These are phyloP conservation scores for Melanotaenia parkinsoni DNA, from an alignment of 2,797 vertebrate species.

Conservation along the genomic window DNA sequence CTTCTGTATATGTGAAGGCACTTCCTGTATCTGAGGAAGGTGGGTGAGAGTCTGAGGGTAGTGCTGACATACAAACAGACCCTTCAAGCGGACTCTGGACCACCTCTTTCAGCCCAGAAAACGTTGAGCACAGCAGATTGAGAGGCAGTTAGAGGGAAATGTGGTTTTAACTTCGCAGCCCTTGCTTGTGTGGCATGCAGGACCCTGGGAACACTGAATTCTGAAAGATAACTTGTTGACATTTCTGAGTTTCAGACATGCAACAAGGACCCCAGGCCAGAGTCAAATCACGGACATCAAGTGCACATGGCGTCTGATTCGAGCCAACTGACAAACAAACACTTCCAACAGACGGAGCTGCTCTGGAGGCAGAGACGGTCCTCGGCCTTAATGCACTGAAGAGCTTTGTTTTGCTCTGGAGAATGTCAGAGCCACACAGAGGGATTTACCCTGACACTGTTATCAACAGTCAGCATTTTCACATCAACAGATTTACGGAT, in stretches of 20 bases:
- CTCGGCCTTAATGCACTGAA: background rate
- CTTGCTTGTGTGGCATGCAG: slow-evolving; percentile 30
- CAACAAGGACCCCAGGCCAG: background rate
- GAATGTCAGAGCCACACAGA: slow-evolving; percentile 12
- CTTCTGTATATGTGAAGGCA: background rate
- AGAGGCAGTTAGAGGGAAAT: slow-evolving; percentile 41
- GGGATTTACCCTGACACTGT: slow-evolving; percentile 9
- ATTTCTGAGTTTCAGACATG: slow-evolving; percentile 24
- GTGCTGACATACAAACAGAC: background rate
- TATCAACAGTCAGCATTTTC: slow-evolving; percentile 14
- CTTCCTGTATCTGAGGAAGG: slow-evolving; percentile 1
- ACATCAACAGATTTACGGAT: background rate
- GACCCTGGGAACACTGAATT: slow-evolving; percentile 29
- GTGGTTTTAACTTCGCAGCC: slow-evolving; percentile 55
- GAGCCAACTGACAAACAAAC: slow-evolving; percentile 32
- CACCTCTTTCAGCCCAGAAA: slow-evolving; percentile 17
- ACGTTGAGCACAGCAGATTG: slow-evolving; percentile 58
- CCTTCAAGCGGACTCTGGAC: background rate
- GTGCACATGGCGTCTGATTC: slow-evolving; percentile 11
- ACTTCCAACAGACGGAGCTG: background rate
- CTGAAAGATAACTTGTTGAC: background rate
- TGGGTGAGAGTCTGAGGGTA: background rate
- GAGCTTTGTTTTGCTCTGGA: slow-evolving; percentile 11
- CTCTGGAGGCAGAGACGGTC: background rate
- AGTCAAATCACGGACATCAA: slow-evolving; percentile 25